phyloP scores from a whole-genome alignment of 2,888 invertebrate species.

The Panzeria rudis region DNA sequence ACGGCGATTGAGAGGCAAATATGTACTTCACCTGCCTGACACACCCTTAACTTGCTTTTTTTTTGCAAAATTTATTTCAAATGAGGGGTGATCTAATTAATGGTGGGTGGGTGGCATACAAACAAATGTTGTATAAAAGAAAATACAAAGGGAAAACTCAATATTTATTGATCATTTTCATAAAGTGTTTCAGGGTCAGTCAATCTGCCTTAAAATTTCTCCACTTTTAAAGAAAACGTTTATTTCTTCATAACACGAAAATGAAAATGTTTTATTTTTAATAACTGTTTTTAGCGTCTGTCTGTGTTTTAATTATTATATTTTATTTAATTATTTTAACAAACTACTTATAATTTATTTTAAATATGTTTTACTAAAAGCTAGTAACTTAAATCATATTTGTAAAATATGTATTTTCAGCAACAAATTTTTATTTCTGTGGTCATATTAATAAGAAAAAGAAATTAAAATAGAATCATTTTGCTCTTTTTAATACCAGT shows the following conservation, averaged over 20 bases:
- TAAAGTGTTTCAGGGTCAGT: conserved; percentile 35
- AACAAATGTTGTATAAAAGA: neutral
- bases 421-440: conserved; percentile 57
- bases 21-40: conserved; percentile 56
- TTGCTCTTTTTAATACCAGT: neutral
- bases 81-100: conserved; percentile 35
- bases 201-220: conserved; percentile 46
- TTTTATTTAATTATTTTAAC: conserved; percentile 41
- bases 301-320: conserved; percentile 26
- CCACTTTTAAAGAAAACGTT: neutral
- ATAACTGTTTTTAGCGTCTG: conserved; percentile 19
- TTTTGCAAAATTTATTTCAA: conserved; percentile 35
- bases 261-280: neutral
- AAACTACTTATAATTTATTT: conserved; percentile 7
- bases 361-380: conserved; percentile 48
- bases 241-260: conserved; percentile 31
- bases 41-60: conserved; percentile 55
- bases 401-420: too few relatives aligned
- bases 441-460: conserved; percentile 44
- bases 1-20: neutral
- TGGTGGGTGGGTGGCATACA: conserved; percentile 30
- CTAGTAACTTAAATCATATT: conserved; percentile 35
- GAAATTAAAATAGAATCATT: neutral
- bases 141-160: conserved; percentile 11
- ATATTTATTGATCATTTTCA: conserved; percentile 36